Evolutionary conservation across 2,888 invertebrate genomes (phyloP).

Genomic region (Macrophya alboannulata): DNA sequence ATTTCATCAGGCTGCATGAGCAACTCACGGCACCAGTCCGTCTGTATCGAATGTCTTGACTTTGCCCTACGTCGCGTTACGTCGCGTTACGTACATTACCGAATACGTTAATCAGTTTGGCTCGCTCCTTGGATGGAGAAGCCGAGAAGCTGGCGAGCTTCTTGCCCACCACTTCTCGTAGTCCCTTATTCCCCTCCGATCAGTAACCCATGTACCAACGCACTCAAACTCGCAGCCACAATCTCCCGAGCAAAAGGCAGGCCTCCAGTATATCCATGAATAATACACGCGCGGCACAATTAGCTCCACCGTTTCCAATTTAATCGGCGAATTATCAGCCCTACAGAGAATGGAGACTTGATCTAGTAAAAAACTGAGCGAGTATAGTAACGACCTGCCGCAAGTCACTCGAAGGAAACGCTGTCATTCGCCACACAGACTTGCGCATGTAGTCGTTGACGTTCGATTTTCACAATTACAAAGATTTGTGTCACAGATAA

Average conservation of each 20-base stretch:
- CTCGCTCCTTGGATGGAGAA: conserved; percentile 52
- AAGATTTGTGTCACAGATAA: not conserved
- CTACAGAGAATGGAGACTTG: conserved; percentile 74
- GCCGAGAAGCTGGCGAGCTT: conserved; percentile 34
- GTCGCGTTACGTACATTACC: conserved; percentile 51
- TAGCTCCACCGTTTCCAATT: conserved; percentile 78
- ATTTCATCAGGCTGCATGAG: conserved; percentile 13
- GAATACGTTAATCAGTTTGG: conserved; percentile 50
- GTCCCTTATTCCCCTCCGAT: conserved; percentile 25
- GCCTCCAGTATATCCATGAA: conserved; percentile 72
- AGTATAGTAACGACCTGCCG: conserved; percentile 53
- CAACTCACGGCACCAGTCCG: conserved; percentile 32
- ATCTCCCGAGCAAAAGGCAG: conserved; percentile 36
- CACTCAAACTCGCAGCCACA: conserved; percentile 29
- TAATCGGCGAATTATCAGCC: conserved; percentile 79
- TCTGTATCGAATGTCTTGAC: conserved; percentile 35
- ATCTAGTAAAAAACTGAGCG: conserved; percentile 65
- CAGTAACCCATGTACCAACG: not conserved
- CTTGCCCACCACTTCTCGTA: conserved; percentile 25
- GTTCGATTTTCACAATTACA: conserved; percentile 12
- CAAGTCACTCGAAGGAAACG: conserved; percentile 32
- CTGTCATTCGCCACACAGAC: conserved; percentile 3
- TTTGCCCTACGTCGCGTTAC: conserved; percentile 49
- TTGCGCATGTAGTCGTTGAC: not conserved
- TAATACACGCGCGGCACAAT: conserved; percentile 78